Percentiles rank a stretch among this genome's conserved stretches.
These are phyloP conservation scores for Ceriagrion tenellum DNA, from an alignment of 2,888 invertebrate genomes.

Conservation along the genomic window DNA sequence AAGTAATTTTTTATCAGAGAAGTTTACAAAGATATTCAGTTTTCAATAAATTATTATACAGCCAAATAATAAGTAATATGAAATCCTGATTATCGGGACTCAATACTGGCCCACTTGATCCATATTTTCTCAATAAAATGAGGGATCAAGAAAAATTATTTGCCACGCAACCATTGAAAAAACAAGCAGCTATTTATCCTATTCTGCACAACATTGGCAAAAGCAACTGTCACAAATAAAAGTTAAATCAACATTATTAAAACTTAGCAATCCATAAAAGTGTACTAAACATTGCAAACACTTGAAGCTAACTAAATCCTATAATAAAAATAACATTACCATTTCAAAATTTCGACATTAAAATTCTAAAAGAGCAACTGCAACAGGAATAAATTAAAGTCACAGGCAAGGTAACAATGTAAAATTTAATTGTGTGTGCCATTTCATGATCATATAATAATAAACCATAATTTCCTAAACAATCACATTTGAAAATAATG, in stretches of 20 bases:
- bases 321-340: neutral
- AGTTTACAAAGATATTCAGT: neutral
- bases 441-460: neutral
- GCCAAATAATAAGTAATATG: neutral
- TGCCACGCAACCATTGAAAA: neutral
- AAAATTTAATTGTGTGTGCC: neutral
- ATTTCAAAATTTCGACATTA: neutral
- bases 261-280: neutral
- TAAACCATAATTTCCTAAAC: neutral
- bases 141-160: too few species aligned
- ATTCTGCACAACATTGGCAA: neutral
- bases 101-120: too few species aligned
- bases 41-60: neutral
- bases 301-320: neutral
- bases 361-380: neutral
- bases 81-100: neutral
- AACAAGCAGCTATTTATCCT: neutral
- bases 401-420: neutral
- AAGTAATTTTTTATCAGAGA: neutral
- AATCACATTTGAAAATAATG: neutral
- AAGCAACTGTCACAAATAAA: neutral
- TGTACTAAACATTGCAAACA: neutral
- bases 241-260: neutral
- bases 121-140: too few species aligned
- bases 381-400: neutral